Conservation (phyloP, 2,113 vertebrate species). For the Orcinus orca region DNA sequence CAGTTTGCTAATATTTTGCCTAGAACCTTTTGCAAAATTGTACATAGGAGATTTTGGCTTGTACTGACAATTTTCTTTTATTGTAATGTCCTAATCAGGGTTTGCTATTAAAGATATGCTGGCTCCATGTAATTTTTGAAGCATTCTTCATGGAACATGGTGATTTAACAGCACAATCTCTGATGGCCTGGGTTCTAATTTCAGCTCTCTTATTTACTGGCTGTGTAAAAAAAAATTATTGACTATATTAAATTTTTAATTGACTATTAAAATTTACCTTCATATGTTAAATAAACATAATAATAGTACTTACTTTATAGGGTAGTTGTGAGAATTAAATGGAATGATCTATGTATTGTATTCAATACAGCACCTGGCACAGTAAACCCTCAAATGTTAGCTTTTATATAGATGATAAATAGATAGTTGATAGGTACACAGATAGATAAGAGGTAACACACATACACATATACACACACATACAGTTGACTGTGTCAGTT, state of each 20-base stretch:
- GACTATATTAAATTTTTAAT: not conserved
- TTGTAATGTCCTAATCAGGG: not conserved
- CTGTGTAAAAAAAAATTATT: not conserved
- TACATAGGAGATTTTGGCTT: not conserved
- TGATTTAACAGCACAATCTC: not conserved
- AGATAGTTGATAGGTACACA: not conserved
- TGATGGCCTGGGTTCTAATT: not conserved
- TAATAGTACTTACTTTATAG: not conserved
- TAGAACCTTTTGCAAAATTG: not conserved
- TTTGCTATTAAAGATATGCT: not conserved
- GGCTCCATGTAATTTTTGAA: not conserved
- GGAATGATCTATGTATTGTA: not conserved
- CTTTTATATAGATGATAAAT: not conserved
- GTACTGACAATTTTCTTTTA: not conserved
- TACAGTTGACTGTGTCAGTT: not conserved
- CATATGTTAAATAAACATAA: not conserved
- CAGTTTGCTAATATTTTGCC: not conserved
- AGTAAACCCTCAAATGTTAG: not conserved
- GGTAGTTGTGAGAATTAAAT: not conserved
- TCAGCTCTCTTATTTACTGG: not conserved
- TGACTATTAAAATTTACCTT: not conserved
- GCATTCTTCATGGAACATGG: not conserved
- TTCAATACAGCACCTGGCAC: not conserved
- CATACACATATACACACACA: not conserved
- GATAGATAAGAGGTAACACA: not conserved